Evolutionary conservation across 2,113 vertebrate genomes (phyloP).

Genomic region (Nycticorax nycticorax): DNA sequence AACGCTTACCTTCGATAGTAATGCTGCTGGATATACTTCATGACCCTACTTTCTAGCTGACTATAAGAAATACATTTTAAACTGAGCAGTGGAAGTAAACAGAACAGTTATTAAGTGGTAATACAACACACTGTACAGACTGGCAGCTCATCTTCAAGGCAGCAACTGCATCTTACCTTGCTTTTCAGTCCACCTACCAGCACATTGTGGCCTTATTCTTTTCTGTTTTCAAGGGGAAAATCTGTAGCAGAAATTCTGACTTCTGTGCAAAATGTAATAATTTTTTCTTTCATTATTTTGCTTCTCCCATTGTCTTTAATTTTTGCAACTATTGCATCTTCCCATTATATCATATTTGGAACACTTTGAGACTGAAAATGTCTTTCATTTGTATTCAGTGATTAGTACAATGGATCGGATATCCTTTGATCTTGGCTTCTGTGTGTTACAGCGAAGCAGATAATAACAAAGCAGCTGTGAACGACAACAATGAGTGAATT

Average conservation of each 20-base stretch:
- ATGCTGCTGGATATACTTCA: not conserved
- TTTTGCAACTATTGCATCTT: not conserved
- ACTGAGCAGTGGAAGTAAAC: not conserved
- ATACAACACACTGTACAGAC: not conserved
- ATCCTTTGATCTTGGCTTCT: not conserved
- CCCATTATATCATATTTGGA: not conserved
- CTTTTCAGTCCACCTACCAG: not conserved
- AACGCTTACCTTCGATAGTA: not conserved
- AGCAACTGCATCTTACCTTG: not conserved
- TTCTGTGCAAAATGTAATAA: not conserved
- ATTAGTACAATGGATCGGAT: not conserved
- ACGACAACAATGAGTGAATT: not conserved
- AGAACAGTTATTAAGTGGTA: not conserved
- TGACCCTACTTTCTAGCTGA: not conserved
- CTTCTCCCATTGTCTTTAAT: not conserved
- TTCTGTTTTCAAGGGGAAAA: not conserved
- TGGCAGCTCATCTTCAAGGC: not conserved
- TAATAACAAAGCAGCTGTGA: not conserved
- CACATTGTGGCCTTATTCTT: rapidly evolving
- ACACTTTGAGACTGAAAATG: not conserved
- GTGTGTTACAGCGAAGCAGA: not conserved
- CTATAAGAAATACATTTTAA: not conserved
- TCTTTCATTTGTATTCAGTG: not conserved
- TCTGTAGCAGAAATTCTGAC: not conserved
- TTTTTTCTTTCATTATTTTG: not conserved